These are phyloP conservation scores for Goniozus legneri DNA, from an alignment of 1,140 invertebrate species.

Conservation along the genomic window DNA sequence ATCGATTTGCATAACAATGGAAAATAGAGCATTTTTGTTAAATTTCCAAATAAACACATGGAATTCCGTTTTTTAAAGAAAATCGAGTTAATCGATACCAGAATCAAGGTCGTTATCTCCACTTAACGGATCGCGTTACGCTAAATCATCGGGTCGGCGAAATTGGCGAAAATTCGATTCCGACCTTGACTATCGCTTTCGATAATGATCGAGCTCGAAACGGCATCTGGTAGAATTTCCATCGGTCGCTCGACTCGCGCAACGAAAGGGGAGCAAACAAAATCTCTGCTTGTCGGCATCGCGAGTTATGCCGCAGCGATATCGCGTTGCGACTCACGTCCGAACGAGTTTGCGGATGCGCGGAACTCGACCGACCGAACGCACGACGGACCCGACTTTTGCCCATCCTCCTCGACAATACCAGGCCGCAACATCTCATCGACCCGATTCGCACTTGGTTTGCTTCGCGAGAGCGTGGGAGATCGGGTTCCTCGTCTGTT, in stretches of 20 bases:
- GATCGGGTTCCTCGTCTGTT: no score
- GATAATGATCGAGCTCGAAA: conserved; percentile 9
- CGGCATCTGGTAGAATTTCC: conserved; percentile 12
- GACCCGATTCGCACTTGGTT: conserved; percentile 52
- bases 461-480: no score
- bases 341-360: conserved; percentile 36
- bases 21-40: no score
- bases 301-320: conserved; percentile 42
- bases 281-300: neutral
- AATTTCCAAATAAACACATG: no score
- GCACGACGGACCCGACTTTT: conserved; percentile 31
- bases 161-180: no score
- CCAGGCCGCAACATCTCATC: no score
- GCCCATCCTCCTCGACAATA: conserved; percentile 13
- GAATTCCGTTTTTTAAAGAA: no score
- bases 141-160: conserved; percentile 1
- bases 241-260: neutral
- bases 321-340: conserved; percentile 50
- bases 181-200: neutral
- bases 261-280: neutral
- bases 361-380: conserved; percentile 12
- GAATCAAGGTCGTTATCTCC: no score
- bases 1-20: no score
- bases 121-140: no score
- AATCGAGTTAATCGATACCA: no score